These are phyloP conservation scores for Nansenia antarctica DNA, from an alignment of 2,113 vertebrate species.

Conservation along the genomic window DNA sequence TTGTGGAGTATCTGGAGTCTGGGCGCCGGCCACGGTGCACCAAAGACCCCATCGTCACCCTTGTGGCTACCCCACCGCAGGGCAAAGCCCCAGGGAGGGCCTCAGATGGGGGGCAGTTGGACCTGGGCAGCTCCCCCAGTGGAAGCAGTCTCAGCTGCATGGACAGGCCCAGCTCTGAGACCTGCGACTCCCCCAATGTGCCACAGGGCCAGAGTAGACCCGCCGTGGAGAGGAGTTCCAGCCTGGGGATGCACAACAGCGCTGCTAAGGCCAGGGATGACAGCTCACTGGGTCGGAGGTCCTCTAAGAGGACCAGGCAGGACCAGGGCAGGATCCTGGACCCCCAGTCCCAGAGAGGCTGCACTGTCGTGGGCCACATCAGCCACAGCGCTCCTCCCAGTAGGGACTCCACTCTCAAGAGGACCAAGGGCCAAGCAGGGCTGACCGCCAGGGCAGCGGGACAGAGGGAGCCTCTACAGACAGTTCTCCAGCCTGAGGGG, in stretches of 20 bases:
- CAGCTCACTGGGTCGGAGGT: constrained; percentile 66
- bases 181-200: constrained; percentile 6
- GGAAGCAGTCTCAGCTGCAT: constrained; percentile 37
- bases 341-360: constrained; percentile 27
- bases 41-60: constrained; percentile 66
- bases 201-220: constrained; percentile 54
- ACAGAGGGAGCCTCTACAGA: background rate
- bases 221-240: constrained; percentile 41
- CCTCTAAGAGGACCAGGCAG: constrained; percentile 37
- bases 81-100: constrained; percentile 69
- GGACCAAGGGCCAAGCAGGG: constrained; percentile 12
- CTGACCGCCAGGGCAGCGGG: constrained; percentile 20
- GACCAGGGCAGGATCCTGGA: constrained; percentile 50
- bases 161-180: constrained; percentile 16
- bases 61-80: constrained; percentile 64
- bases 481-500: constrained; percentile 22
- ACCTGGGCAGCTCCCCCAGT: constrained; percentile 24
- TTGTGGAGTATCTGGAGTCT: constrained; percentile 89
- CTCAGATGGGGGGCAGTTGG: constrained; percentile 20
- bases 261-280: constrained; percentile 61
- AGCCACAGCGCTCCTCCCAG: constrained; percentile 59
- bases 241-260: constrained; percentile 50
- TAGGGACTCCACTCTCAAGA: constrained; percentile 56
- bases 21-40: constrained; percentile 84
- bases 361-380: constrained; percentile 42